Evolutionary conservation across 1,140 invertebrate species (phyloP).

Genomic region (Tetragnatha versicolor): DNA sequence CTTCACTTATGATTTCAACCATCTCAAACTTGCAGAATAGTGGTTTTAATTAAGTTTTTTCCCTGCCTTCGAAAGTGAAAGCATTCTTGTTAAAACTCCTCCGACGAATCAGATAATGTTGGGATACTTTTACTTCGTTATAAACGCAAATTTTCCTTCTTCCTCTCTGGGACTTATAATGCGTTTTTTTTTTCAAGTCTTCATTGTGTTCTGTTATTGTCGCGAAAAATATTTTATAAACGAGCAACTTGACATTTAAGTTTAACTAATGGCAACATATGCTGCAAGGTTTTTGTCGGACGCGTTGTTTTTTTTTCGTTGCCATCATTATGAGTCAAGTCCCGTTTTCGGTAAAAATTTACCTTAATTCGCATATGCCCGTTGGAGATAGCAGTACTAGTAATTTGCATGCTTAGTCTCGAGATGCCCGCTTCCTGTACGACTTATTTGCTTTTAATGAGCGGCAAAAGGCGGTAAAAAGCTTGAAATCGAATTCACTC

Average conservation of each 20-base stretch:
- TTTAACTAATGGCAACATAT: slow-evolving; percentile 8
- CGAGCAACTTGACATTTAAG: slow-evolving; percentile 4
- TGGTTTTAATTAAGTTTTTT: slow-evolving; percentile 16
- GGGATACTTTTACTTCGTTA: slow-evolving; percentile 1
- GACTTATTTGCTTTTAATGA: too few species aligned
- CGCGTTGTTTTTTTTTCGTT: background rate
- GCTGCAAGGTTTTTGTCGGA: too few species aligned
- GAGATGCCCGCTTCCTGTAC: too few species aligned
- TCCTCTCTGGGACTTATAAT: background rate
- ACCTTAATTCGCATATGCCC: background rate
- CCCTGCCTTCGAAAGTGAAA: slow-evolving; percentile 1
- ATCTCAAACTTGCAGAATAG: slow-evolving; percentile 14
- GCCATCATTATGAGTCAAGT: background rate
- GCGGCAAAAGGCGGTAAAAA: too few species aligned
- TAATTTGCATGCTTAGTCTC: background rate
- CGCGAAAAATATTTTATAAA: background rate
- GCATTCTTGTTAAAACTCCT: slow-evolving; percentile 18
- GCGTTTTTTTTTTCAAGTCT: too few species aligned
- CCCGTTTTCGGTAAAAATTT: slow-evolving; percentile 1
- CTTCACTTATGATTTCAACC: slow-evolving; percentile 19
- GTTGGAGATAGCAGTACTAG: background rate
- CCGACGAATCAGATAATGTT: slow-evolving; percentile 22
- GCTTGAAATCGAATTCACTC: too few species aligned
- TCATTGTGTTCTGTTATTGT: background rate
- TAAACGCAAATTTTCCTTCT: slow-evolving; percentile 5